These are phyloP conservation scores for Lasioglossum lativentre DNA, from an alignment of 2,888 invertebrate species.

Conservation along the genomic window DNA sequence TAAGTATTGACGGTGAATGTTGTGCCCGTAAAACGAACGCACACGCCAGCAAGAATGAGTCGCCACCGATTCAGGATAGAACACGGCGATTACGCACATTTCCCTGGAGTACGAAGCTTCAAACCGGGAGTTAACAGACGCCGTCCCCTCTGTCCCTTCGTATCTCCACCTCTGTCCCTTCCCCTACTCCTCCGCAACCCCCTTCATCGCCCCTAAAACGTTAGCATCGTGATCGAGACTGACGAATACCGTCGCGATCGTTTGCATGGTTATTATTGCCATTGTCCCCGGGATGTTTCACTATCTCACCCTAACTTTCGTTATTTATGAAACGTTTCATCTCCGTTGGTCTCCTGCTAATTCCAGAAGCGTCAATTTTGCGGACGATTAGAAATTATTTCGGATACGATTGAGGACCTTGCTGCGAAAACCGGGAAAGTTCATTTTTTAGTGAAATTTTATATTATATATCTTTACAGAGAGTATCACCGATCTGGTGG, in stretches of 20 bases:
- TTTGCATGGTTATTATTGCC: conserved; percentile 51
- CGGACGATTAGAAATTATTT: too few species aligned
- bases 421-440: too few species aligned
- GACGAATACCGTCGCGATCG: conserved; percentile 42
- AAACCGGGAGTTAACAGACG: conserved; percentile 70
- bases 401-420: too few species aligned
- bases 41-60: conserved; percentile 70
- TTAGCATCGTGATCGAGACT: conserved; percentile 55
- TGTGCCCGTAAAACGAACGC: conserved; percentile 50
- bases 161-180: conserved; percentile 16
- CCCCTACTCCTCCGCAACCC: conserved; percentile 31
- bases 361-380: neutral
- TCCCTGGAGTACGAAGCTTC: conserved; percentile 79
- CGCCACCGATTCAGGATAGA: conserved; percentile 75
- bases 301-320: neutral
- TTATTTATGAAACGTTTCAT: conserved; percentile 5
- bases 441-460: too few species aligned
- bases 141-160: conserved; percentile 49
- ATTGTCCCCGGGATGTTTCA: conserved; percentile 10
- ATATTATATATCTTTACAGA: too few species aligned
- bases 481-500: too few species aligned
- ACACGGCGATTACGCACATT: conserved; percentile 83
- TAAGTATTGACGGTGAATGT: conserved; percentile 11
- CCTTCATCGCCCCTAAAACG: conserved; percentile 3
- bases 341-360: neutral